Evolutionary conservation across 1,140 invertebrate species (phyloP).

Genomic region (roundworm (Caenorhabditis elegans)): WBcel235 BX284606.5:2701501-2702000

Average conservation of each 20-base stretch:
- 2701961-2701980: constrained; percentile 60
- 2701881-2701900: constrained; percentile 57
- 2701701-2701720: constrained; percentile 1
- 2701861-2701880: constrained; percentile 59
- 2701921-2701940: constrained; percentile 54
- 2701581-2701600: neutral
- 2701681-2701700: constrained; percentile 2
- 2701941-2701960: constrained; percentile 59
- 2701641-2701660: neutral
- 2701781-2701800: constrained; percentile 61
- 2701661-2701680: constrained; percentile 5
- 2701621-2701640: neutral
- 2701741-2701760: neutral
- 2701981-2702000: constrained; percentile 65
- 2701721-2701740: neutral
- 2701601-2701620: neutral
- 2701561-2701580: neutral
- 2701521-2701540: too few relatives aligned
- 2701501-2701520: too few relatives aligned
- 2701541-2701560: too few relatives aligned
- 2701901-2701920: constrained; percentile 64
- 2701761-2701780: constrained; percentile 55
- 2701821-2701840: constrained; percentile 64
- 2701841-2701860: constrained; percentile 59
- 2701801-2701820: constrained; percentile 60